A percentile compares a stretch with the other conserved stretches of the same genome.
Evolutionary conservation across 2,888 invertebrate genomes (phyloP).

Genomic region (Nymphalis polychloros): DNA sequence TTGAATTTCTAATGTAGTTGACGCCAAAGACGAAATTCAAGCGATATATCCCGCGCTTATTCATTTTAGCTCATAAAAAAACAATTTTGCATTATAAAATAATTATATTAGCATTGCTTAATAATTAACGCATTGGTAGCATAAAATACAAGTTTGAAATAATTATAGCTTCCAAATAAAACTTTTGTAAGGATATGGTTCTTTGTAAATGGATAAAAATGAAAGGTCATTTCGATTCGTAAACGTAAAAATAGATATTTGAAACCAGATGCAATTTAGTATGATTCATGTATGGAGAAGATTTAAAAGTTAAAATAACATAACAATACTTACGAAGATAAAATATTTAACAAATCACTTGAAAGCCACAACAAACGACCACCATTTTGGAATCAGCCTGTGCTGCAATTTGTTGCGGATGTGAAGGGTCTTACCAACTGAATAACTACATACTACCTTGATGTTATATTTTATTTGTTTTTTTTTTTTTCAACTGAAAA

Average conservation of each 20-base stretch:
- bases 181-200: constrained; percentile 40
- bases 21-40: constrained; percentile 58
- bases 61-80: constrained; percentile 38
- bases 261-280: background rate
- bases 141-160: background rate
- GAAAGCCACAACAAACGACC: constrained; percentile 81
- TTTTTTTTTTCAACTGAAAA: constrained; percentile 9
- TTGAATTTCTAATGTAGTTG: constrained; percentile 40
- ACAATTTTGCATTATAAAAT: background rate
- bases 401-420: constrained; percentile 57
- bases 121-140: background rate
- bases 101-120: background rate
- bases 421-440: constrained; percentile 45
- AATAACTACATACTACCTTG: constrained; percentile 36
- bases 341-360: constrained; percentile 55
- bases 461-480: constrained; percentile 4
- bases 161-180: constrained; percentile 15
- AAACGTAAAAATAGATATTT: background rate
- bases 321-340: constrained; percentile 48
- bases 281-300: background rate
- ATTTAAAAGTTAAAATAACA: background rate
- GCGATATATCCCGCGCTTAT: constrained; percentile 76
- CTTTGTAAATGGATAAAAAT: constrained; percentile 55
- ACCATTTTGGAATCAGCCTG: constrained; percentile 79
- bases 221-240: constrained; percentile 39